Percentiles rank a stretch among this genome's conserved stretches.
These are phyloP conservation scores for Brachionus manjavacas DNA, from an alignment of 1,140 invertebrate genomes.

Conservation along the genomic window DNA sequence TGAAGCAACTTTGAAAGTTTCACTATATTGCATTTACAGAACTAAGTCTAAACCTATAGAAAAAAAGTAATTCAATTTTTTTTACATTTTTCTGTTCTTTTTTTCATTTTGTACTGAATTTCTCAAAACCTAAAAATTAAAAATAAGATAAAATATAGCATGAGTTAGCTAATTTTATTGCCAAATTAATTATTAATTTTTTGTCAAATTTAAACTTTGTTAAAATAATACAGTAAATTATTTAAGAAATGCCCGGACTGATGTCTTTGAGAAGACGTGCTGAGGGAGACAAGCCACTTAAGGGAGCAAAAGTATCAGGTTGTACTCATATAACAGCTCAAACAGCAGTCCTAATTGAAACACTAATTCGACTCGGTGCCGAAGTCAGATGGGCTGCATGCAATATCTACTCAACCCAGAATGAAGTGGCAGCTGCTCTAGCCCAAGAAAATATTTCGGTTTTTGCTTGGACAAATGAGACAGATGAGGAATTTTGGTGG, in stretches of 20 bases:
- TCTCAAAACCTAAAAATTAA: no score
- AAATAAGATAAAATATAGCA: no score
- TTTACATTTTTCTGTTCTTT: no score
- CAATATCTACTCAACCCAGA: conserved; percentile 97
- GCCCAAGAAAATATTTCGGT: conserved; percentile 80
- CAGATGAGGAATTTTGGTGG: conserved; percentile 98
- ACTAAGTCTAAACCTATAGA: no score
- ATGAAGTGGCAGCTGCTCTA: conserved; percentile 91
- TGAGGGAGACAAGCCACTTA: conserved; percentile 65
- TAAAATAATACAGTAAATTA: no score
- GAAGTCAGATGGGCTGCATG: conserved; percentile 89
- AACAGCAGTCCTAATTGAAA: conserved; percentile 91
- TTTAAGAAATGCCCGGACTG: conserved; percentile 87
- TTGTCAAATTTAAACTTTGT: no score
- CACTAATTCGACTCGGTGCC: conserved; percentile 79
- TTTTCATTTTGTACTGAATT: no score
- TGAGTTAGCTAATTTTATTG: no score
- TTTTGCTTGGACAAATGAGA: conserved; percentile 91
- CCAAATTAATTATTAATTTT: no score
- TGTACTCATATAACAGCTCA: conserved; percentile 97
- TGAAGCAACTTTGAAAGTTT: no score
- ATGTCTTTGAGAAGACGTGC: conserved; percentile 72
- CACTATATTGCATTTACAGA: no score
- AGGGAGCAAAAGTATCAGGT: conserved; percentile 89
- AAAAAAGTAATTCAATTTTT: no score